Percentiles rank a stretch among this genome's conserved stretches.
phyloP scores from a whole-genome alignment of 2,113 vertebrate species.

The Bubo blakistoni region DNA sequence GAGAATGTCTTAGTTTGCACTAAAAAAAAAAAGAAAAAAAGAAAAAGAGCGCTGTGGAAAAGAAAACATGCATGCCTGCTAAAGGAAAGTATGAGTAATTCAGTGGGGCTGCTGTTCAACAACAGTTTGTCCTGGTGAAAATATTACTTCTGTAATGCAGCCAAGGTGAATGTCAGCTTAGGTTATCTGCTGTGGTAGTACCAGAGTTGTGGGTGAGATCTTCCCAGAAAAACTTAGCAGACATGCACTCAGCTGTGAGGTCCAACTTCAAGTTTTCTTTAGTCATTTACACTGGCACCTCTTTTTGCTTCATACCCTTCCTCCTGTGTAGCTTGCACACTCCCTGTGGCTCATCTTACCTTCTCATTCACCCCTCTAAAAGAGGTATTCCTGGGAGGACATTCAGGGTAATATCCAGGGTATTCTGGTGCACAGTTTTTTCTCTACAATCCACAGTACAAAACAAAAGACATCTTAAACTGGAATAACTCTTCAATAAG shows the following conservation, averaged over 20 bases:
- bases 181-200: constrained; percentile 44
- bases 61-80: constrained; percentile 32
- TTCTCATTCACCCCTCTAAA: neutral
- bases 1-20: neutral
- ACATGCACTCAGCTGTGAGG: neutral
- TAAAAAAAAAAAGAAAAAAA: neutral
- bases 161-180: constrained; percentile 50
- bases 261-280: neutral
- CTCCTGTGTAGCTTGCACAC: neutral
- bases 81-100: constrained; percentile 56
- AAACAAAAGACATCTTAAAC: neutral
- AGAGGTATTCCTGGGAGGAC: neutral
- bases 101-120: constrained; percentile 12
- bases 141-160: constrained; percentile 52
- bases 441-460: neutral
- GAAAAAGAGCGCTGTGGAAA: neutral
- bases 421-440: neutral
- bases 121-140: constrained; percentile 54
- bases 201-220: neutral
- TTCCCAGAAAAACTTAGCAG: neutral
- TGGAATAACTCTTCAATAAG: neutral
- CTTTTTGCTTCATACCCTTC: neutral
- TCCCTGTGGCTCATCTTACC: neutral
- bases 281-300: neutral
- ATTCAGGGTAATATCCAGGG: neutral